phyloP scores from a whole-genome alignment of 2,888 invertebrate species.

The Pinctada fucata region DNA sequence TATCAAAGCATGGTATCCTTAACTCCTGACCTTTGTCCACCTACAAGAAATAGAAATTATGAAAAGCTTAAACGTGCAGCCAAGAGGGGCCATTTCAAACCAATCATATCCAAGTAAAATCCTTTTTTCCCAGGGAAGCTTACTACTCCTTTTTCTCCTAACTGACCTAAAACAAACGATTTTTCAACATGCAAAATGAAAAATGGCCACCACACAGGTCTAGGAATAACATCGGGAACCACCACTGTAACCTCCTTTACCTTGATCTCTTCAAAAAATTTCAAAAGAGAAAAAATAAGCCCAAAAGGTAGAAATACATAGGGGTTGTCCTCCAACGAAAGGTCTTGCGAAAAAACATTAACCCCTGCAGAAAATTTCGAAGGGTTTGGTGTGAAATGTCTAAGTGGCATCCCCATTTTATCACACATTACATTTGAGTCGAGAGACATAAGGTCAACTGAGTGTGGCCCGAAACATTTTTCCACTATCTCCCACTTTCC shows the following conservation, averaged over 20 bases:
- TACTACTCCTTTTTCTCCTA: background rate
- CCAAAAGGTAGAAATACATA: slow-evolving; percentile 43
- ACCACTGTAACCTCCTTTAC: background rate
- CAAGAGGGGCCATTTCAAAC: background rate
- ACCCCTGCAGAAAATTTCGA: slow-evolving; percentile 33
- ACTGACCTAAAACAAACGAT: slow-evolving; percentile 6
- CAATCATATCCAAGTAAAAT: background rate
- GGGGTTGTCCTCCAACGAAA: slow-evolving; percentile 32
- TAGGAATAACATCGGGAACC: background rate
- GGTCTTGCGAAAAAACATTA: slow-evolving; percentile 40
- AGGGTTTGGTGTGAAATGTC: slow-evolving; percentile 39
- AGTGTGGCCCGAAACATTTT: slow-evolving; percentile 13
- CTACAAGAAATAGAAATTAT: background rate
- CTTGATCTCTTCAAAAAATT: slow-evolving; percentile 24
- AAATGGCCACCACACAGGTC: slow-evolving; percentile 30
- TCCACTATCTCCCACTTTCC: slow-evolving; percentile 33
- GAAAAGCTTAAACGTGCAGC: slow-evolving; percentile 1
- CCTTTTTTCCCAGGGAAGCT: slow-evolving; percentile 7
- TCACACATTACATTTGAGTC: slow-evolving; percentile 40
- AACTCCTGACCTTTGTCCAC: slow-evolving; percentile 9
- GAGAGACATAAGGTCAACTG: slow-evolving; percentile 36
- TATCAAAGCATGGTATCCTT: background rate
- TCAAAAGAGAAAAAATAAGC: slow-evolving; percentile 36
- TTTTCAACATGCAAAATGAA: slow-evolving; percentile 5
- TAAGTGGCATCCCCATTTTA: slow-evolving; percentile 18